Evolutionary conservation across 2,113 vertebrate species (phyloP).

Genomic region (Myanophis thanlyinensis): DNA sequence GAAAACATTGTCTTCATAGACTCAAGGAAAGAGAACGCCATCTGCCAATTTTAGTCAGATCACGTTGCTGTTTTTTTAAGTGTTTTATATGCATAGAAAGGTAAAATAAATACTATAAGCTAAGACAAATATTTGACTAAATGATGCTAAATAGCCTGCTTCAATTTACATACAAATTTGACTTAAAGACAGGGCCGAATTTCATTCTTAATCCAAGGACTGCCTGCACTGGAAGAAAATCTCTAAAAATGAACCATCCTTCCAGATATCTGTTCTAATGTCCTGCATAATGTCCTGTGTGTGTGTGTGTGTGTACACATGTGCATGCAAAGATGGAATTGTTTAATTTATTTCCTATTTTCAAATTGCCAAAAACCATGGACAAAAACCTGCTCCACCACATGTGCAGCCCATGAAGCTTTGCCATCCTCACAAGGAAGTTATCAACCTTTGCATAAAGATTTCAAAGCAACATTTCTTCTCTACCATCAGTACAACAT

Average conservation of each 20-base stretch:
- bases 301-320: too few species aligned
- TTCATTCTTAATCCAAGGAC: neutral
- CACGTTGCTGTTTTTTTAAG: neutral
- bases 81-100: neutral
- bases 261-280: neutral
- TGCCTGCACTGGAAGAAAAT: neutral
- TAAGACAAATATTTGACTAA: neutral
- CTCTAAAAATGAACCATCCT: neutral
- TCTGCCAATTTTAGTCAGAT: neutral
- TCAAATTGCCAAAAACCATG: neutral
- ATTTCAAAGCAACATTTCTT: neutral
- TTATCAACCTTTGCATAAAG: neutral
- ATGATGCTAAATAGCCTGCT: neutral
- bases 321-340: neutral
- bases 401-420: neutral
- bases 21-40: neutral
- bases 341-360: neutral
- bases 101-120: neutral
- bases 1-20: neutral
- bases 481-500: neutral
- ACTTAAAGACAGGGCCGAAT: neutral
- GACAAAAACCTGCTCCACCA: neutral
- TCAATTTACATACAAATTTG: neutral
- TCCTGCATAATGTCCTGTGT: neutral
- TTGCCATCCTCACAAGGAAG: neutral